Conservation (phyloP, 30 jellyfish, hydroid and myxozoan genomes). For the Hydra vulgaris region DNA sequence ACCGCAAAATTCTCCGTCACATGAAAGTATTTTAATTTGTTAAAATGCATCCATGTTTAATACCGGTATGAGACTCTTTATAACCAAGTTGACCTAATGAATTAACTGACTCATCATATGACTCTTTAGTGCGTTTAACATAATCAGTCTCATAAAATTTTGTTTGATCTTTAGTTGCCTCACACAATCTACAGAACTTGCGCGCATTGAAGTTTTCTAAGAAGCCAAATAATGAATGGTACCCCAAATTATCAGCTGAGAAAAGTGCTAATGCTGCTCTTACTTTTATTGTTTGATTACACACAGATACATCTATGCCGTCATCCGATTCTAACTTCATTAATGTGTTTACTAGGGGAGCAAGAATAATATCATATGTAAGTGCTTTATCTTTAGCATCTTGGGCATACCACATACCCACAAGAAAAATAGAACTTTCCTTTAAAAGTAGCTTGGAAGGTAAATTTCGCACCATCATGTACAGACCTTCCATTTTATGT, state of each 20-base stretch:
- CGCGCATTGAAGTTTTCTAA: not conserved
- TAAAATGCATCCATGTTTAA: not conserved
- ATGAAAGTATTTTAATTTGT: not conserved
- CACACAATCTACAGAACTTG: not conserved
- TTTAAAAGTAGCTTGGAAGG: too few relatives aligned
- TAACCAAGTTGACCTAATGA: not conserved
- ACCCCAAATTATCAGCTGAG: not conserved
- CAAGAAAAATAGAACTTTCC: too few relatives aligned
- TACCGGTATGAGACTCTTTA: not conserved
- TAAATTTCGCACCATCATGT: too few relatives aligned
- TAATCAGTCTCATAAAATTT: not conserved
- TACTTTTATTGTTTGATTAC: not conserved
- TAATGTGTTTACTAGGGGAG: not conserved
- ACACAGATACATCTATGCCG: not conserved
- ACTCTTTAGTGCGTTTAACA: not conserved
- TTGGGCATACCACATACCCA: too few relatives aligned
- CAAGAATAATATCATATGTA: not conserved
- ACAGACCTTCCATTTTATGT: too few relatives aligned
- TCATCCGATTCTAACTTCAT: not conserved
- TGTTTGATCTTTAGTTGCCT: not conserved
- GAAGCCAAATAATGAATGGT: not conserved
- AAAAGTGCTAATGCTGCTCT: not conserved
- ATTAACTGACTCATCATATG: not conserved
- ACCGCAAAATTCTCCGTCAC: too few relatives aligned
- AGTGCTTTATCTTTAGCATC: not conserved